These are phyloP conservation scores for Endotricha flammealis DNA, from an alignment of 2,888 invertebrate species.

Conservation along the genomic window DNA sequence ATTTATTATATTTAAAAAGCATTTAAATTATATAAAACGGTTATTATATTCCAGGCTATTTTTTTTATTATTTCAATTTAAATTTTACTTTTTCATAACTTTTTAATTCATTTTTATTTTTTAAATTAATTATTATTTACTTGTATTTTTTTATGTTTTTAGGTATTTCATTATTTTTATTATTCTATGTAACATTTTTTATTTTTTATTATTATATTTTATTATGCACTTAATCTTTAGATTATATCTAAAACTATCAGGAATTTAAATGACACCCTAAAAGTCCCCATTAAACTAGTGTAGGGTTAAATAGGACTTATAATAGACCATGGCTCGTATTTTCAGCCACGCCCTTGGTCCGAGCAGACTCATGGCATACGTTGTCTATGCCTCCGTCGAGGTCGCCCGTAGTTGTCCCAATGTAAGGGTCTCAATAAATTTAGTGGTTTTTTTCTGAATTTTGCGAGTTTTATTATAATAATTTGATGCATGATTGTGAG, in stretches of 20 bases:
- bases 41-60: neutral
- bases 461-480: slow-evolving; percentile 17
- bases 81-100: too few species aligned
- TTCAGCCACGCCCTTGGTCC: slow-evolving; percentile 76
- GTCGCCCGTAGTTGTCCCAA: slow-evolving; percentile 61
- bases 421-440: slow-evolving; percentile 45
- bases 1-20: too few species aligned
- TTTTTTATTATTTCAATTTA: too few species aligned
- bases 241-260: too few species aligned
- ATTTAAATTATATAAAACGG: neutral
- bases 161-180: slow-evolving; percentile 1
- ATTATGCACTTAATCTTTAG: too few species aligned
- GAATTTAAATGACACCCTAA: too few species aligned
- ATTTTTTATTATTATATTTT: slow-evolving; percentile 12
- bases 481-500: slow-evolving; percentile 3
- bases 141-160: neutral
- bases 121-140: neutral
- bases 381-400: slow-evolving; percentile 74
- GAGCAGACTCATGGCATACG: slow-evolving; percentile 75
- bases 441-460: slow-evolving; percentile 30
- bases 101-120: neutral
- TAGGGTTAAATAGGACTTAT: slow-evolving; percentile 14
- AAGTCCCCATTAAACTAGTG: too few species aligned
- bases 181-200: slow-evolving; percentile 18
- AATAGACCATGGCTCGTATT: slow-evolving; percentile 28